Evolutionary conservation across 2,888 invertebrate genomes (phyloP).

Genomic region (Caenorhabditis doughertyi): DNA sequence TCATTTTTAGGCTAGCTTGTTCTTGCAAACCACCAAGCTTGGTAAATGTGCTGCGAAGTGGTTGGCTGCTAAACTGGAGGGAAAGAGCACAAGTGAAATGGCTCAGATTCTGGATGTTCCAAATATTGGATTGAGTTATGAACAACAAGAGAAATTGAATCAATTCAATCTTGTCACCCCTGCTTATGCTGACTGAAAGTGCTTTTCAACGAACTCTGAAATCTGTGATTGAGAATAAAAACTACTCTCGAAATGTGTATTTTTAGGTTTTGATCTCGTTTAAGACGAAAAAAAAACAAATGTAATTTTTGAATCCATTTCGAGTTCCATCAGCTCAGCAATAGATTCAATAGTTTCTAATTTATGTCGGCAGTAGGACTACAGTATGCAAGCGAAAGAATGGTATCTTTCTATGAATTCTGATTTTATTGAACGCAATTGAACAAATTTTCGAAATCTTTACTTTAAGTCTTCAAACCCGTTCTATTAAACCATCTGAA

Average conservation of each 20-base stretch:
- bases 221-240: background rate
- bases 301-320: too few species aligned
- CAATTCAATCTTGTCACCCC: conserved; percentile 26
- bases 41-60: conserved; percentile 40
- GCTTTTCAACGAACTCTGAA: background rate
- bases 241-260: conserved; percentile 8
- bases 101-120: conserved; percentile 47
- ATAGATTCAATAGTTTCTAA: too few species aligned
- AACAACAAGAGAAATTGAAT: conserved; percentile 10
- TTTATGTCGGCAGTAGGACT: too few species aligned
- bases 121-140: conserved; percentile 13
- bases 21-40: conserved; percentile 33
- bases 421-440: too few species aligned
- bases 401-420: too few species aligned
- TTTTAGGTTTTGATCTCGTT: background rate
- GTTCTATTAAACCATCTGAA: conserved; percentile 23
- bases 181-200: conserved; percentile 3
- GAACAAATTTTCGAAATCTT: too few species aligned
- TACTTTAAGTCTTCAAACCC: conserved; percentile 27
- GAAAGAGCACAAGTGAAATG: conserved; percentile 56
- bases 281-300: too few species aligned
- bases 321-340: too few species aligned
- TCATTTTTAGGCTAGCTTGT: conserved; percentile 55
- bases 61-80: conserved; percentile 58
- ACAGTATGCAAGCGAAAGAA: too few species aligned